Conservation (phyloP, 2,797 vertebrate genomes). For the Malacoraja senta region DNA sequence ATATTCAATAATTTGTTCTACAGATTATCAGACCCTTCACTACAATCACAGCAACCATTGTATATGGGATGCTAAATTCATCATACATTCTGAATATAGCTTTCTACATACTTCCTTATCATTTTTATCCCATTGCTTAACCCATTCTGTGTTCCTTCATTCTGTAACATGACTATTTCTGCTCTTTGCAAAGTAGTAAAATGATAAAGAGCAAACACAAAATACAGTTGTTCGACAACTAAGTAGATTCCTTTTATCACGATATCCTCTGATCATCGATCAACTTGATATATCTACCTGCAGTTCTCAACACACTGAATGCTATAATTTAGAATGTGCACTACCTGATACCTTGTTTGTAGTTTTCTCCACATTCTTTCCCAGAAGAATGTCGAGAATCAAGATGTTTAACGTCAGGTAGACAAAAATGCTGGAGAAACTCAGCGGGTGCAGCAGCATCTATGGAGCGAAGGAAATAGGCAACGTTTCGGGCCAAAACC, state of each 20-base stretch:
- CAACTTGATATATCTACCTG: neutral
- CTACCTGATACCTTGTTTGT: neutral
- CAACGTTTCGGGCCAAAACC: no score
- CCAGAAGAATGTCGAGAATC: neutral
- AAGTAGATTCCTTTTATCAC: neutral
- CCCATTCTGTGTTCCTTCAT: neutral
- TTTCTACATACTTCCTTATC: neutral
- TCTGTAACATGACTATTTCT: neutral
- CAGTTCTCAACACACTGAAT: neutral
- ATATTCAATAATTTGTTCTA: neutral
- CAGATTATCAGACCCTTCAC: neutral
- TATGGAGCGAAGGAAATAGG: no score
- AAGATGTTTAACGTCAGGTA: no score
- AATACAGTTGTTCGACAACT: neutral
- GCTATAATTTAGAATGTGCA: neutral
- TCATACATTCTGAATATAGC: neutral
- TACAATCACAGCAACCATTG: neutral
- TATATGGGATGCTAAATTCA: neutral
- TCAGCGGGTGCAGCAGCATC: no score
- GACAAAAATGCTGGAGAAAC: no score
- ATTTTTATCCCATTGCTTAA: neutral
- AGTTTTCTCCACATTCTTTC: neutral
- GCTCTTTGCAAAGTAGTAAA: neutral
- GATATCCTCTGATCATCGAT: neutral
- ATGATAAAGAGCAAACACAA: neutral